These are phyloP conservation scores for Tuberolachnus salignus DNA, from an alignment of 2,888 invertebrate species.

Conservation along the genomic window DNA sequence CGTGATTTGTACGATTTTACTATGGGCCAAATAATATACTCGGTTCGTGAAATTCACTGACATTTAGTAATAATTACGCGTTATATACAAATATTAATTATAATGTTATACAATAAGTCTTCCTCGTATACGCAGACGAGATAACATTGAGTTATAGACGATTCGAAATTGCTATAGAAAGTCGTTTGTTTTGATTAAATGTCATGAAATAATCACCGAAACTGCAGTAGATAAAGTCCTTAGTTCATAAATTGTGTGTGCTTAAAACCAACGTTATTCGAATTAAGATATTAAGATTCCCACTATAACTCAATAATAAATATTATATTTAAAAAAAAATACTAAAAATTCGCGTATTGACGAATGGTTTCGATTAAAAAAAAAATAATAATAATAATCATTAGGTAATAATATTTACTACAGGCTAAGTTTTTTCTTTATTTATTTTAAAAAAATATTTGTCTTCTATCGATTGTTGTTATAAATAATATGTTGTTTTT, in stretches of 20 bases:
- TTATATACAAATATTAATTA: neutral
- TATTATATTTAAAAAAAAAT: too few relatives aligned
- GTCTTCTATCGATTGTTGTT: too few relatives aligned
- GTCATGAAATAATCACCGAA: neutral
- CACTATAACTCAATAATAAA: neutral
- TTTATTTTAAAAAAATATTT: too few relatives aligned
- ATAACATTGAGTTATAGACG: neutral
- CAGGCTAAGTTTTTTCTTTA: too few relatives aligned
- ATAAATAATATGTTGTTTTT: constrained; percentile 17
- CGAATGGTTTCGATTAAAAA: too few relatives aligned
- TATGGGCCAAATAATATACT: neutral
- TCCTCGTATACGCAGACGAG: constrained; percentile 4
- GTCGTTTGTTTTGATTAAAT: too few relatives aligned
- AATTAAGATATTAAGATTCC: constrained; percentile 15
- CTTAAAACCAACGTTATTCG: constrained; percentile 19
- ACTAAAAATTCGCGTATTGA: too few relatives aligned
- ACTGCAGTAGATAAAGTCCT: neutral
- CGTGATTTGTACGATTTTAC: neutral
- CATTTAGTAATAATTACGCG: neutral
- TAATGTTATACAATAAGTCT: constrained; percentile 22
- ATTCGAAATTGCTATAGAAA: neutral
- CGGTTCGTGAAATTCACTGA: neutral
- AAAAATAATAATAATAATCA: too few relatives aligned
- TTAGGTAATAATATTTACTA: too few relatives aligned
- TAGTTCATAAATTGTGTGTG: neutral